Conservation (phyloP, 2,888 invertebrate genomes). For the Asteroscopus sphinx region DNA sequence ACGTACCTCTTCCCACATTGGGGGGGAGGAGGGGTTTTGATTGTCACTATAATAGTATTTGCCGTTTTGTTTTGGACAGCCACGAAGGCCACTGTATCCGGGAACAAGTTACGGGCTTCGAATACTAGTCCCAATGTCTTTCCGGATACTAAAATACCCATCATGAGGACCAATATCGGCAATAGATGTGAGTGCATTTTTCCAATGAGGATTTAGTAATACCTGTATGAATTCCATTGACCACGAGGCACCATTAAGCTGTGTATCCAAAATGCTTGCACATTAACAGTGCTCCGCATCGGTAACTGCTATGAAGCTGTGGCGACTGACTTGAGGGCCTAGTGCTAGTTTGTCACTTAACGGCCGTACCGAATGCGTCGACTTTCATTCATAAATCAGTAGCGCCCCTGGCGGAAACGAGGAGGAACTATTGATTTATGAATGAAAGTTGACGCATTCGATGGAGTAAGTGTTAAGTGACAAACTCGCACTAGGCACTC, state of each 20-base stretch:
- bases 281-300: no score
- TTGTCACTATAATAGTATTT: conserved; percentile 75
- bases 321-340: no score
- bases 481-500: no score
- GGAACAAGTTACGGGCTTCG: conserved; percentile 50
- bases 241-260: neutral
- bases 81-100: conserved; percentile 59
- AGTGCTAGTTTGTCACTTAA: no score
- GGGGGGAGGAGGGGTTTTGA: conserved; percentile 57
- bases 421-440: no score
- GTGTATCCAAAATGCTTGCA: no score
- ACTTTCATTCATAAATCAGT: no score
- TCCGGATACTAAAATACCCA: conserved; percentile 51
- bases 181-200: conserved; percentile 54
- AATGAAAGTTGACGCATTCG: no score
- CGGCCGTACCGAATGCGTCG: no score
- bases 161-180: conserved; percentile 27
- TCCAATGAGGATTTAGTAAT: neutral
- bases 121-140: conserved; percentile 47
- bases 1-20: conserved; percentile 60
- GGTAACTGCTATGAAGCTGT: no score
- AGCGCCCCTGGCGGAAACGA: no score
- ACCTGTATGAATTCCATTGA: neutral
- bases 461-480: no score
- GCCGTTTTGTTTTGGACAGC: conserved; percentile 84